Percentiles rank a stretch among this genome's conserved stretches.
Conservation (phyloP, 2,113 vertebrate genomes). For the Chroicocephalus ridibundus region DNA sequence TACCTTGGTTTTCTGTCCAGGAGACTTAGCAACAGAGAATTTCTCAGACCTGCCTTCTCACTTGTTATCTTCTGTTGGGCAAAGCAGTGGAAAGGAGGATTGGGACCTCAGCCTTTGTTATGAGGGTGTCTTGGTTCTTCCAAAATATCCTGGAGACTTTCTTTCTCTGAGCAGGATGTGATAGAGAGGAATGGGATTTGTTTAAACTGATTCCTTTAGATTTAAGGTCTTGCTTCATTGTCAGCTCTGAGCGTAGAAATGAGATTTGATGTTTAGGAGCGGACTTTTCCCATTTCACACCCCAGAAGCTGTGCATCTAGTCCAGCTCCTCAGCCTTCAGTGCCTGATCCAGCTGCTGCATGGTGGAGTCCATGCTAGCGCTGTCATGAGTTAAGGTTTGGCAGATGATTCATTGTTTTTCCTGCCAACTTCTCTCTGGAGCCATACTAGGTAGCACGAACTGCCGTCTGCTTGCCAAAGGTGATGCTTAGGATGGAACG, state of each 20-base stretch:
- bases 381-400: not conserved
- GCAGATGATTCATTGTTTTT: not conserved
- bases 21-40: not conserved
- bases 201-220: not conserved
- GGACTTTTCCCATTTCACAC: not conserved
- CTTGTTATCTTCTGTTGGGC: not conserved
- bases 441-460: not conserved
- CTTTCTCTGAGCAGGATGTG: not conserved
- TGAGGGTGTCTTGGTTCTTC: not conserved
- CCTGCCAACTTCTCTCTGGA: not conserved
- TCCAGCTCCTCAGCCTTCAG: not conserved
- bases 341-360: not conserved
- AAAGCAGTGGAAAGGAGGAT: not conserved
- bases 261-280: not conserved
- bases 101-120: not conserved
- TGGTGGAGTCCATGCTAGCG: fast-evolving
- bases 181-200: not conserved
- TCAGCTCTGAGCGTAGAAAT: not conserved
- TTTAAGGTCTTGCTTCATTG: not conserved
- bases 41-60: not conserved
- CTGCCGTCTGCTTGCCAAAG: not conserved
- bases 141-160: not conserved
- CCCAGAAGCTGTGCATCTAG: not conserved
- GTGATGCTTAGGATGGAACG: not conserved
- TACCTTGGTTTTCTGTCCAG: not conserved